Evolutionary conservation across 2,113 vertebrate species (phyloP).

Genomic region (Atractosteus spatula): DNA sequence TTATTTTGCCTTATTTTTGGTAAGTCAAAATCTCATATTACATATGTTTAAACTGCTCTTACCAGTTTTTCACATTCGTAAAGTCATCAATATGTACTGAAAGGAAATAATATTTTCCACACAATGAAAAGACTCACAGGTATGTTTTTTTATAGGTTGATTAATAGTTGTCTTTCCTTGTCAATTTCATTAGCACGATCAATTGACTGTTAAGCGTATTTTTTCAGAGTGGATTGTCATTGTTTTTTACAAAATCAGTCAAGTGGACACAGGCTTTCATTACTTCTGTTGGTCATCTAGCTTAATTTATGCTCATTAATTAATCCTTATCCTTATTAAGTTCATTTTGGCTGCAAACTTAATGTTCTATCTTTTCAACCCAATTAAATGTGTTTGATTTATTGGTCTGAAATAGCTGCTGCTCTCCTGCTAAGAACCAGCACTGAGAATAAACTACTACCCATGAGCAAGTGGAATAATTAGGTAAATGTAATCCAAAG

Average conservation of each 20-base stretch:
- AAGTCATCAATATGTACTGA: too few species aligned
- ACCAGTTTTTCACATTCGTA: too few species aligned
- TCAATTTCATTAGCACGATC: too few species aligned
- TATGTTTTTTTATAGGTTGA: too few species aligned
- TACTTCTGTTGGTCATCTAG: not conserved
- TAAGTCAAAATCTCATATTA: too few species aligned
- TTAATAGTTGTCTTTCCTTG: too few species aligned
- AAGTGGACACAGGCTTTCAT: not conserved
- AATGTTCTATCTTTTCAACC: not conserved
- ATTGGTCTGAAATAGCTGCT: not conserved
- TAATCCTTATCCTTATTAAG: not conserved
- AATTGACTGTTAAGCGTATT: not conserved
- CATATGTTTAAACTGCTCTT: too few species aligned
- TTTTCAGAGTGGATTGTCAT: not conserved
- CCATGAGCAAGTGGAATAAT: not conserved
- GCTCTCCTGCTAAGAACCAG: not conserved
- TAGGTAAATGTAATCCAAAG: not conserved
- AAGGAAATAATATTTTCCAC: too few species aligned
- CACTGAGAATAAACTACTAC: constrained; percentile 1
- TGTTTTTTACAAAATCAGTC: not conserved
- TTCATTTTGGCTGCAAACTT: not conserved
- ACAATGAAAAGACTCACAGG: too few species aligned
- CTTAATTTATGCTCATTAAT: not conserved
- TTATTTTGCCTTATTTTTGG: too few species aligned
- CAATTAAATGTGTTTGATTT: not conserved